phyloP scores from a whole-genome alignment of 1,140 invertebrate genomes.

The Adelges cooleyi region DNA sequence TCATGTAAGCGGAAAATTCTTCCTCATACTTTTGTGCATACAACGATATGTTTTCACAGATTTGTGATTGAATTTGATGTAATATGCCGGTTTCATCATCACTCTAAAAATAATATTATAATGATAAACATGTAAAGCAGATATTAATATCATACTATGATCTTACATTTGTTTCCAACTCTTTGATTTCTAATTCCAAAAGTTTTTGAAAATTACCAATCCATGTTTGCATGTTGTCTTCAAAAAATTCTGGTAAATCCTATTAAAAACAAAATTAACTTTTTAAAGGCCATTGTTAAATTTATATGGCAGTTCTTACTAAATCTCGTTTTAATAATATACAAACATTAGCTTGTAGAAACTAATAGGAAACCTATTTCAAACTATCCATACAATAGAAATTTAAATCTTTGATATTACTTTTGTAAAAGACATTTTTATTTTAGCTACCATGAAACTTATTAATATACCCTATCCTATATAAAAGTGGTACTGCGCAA shows the following conservation, averaged over 20 bases:
- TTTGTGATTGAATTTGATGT: conserved; percentile 84
- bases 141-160: not conserved
- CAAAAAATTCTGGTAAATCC: conserved; percentile 96
- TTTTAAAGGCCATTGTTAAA: no score
- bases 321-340: no score
- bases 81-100: conserved; percentile 81
- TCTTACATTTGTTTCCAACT: conserved; percentile 53
- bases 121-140: not conserved
- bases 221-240: conserved; percentile 92
- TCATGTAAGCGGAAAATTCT: conserved; percentile 81
- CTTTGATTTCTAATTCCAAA: conserved; percentile 62
- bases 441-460: no score
- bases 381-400: no score
- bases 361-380: no score
- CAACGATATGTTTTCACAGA: conserved; percentile 87
- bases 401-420: no score
- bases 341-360: no score
- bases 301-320: no score
- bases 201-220: conserved; percentile 81
- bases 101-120: conserved; percentile 44
- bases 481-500: no score
- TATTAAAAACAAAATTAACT: no score
- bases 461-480: no score
- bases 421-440: no score
- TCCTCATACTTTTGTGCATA: conserved; percentile 98